These are phyloP conservation scores for Seriola aureovittata DNA, from an alignment of 2,113 vertebrate species.

Conservation along the genomic window DNA sequence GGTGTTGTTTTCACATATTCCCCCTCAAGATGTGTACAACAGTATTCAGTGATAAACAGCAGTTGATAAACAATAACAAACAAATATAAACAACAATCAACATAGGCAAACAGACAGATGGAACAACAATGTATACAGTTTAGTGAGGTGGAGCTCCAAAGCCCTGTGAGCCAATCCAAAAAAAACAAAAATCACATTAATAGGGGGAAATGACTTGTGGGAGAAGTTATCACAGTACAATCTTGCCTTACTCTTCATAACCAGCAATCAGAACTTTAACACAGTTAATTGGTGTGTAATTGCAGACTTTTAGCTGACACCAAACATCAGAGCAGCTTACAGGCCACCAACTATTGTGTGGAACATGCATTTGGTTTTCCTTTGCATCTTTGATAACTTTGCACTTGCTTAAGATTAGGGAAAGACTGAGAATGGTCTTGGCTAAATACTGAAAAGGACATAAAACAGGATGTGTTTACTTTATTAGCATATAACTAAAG, in stretches of 20 bases:
- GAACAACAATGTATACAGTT: conserved; percentile 11
- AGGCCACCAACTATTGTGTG: background rate
- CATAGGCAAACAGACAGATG: conserved; percentile 41
- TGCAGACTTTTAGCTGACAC: too few relatives aligned
- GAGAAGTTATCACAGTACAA: background rate
- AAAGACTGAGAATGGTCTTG: too few relatives aligned
- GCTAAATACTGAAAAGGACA: too few relatives aligned
- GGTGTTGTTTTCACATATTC: conserved; percentile 48
- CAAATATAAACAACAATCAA: conserved; percentile 52
- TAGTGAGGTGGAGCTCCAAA: background rate
- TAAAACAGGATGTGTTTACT: too few relatives aligned
- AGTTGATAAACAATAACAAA: conserved; percentile 48
- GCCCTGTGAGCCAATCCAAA: background rate
- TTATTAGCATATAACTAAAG: too few relatives aligned
- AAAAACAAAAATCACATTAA: background rate
- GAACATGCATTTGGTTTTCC: background rate
- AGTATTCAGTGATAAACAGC: conserved; percentile 42
- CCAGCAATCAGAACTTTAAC: background rate
- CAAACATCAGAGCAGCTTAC: background rate
- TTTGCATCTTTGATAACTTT: too few relatives aligned
- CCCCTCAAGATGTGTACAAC: conserved; percentile 54
- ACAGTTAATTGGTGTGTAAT: background rate
- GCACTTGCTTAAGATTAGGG: too few relatives aligned
- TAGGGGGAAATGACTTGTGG: background rate
- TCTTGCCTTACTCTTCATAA: background rate